Percentiles rank a stretch among this genome's conserved stretches.
Conservation (phyloP, 1,140 invertebrate species). For the Zaprionus davidi region DNA sequence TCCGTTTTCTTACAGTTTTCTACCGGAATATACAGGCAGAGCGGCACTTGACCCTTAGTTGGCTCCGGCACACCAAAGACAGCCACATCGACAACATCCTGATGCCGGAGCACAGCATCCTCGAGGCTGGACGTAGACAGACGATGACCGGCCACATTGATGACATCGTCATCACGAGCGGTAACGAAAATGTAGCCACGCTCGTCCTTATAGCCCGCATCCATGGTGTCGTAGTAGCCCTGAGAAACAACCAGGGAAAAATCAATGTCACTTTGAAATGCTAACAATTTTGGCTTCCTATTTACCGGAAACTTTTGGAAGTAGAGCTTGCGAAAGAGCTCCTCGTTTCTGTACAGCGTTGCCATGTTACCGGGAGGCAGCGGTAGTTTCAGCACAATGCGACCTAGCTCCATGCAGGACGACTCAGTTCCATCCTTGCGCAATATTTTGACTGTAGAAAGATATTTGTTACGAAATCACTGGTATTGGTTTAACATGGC, state of each 20-base stretch:
- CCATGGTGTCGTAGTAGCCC: conserved; percentile 99
- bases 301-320: conserved; percentile 92
- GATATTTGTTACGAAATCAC: neutral
- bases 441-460: conserved; percentile 89
- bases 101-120: conserved; percentile 93
- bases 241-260: conserved; percentile 75
- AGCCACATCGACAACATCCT: conserved; percentile 92
- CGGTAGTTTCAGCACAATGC: conserved; percentile 93
- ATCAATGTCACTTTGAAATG: neutral
- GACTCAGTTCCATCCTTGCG: conserved; percentile 89
- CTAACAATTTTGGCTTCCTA: neutral
- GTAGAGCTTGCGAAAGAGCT: conserved; percentile 92
- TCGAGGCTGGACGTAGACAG: conserved; percentile 95
- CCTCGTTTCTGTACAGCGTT: conserved; percentile 92
- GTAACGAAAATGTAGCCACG: conserved; percentile 95
- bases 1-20: conserved; percentile 86
- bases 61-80: conserved; percentile 95
- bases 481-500: neutral
- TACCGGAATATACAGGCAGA: conserved; percentile 92
- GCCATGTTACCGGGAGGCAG: conserved; percentile 94
- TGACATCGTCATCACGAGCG: conserved; percentile 96
- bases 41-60: conserved; percentile 94
- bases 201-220: conserved; percentile 94
- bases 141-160: conserved; percentile 96
- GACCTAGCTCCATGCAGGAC: conserved; percentile 89